Percentiles rank a stretch among this genome's conserved stretches.
Conservation (phyloP, 2,888 invertebrate species). For the Spatulosminthurus flaviceps region DNA sequence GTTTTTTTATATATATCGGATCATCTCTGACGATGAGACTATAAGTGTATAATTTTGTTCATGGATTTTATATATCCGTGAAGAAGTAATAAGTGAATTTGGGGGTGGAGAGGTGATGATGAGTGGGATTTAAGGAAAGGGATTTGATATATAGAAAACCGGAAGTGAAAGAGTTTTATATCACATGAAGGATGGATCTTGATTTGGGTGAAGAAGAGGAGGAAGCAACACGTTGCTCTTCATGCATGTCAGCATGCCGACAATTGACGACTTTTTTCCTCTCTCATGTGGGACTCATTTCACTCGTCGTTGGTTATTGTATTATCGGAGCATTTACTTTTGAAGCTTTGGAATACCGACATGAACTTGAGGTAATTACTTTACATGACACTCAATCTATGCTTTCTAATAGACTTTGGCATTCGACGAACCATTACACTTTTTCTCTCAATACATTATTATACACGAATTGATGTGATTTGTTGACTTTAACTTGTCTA, state of each 20-base stretch:
- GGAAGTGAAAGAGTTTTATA: background rate
- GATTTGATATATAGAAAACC: background rate
- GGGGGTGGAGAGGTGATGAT: no score
- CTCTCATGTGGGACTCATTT: conserved; percentile 86
- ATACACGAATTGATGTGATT: no score
- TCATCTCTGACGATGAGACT: no score
- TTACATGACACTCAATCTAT: background rate
- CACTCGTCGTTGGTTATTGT: conserved; percentile 89
- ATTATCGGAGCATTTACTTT: conserved; percentile 88
- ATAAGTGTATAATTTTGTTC: no score
- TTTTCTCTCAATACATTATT: background rate
- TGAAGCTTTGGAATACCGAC: conserved; percentile 77
- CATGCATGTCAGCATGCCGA: conserved; percentile 56
- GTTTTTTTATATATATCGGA: no score
- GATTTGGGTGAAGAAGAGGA: conserved; percentile 50
- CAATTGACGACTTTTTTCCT: conserved; percentile 84
- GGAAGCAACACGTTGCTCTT: conserved; percentile 54
- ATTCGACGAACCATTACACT: background rate
- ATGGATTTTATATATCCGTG: no score
- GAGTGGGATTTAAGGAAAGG: background rate
- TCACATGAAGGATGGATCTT: conserved; percentile 37
- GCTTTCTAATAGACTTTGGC: background rate
- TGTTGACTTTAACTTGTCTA: no score
- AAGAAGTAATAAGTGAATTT: no score
- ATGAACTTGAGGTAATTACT: conserved; percentile 76